Evolutionary conservation across 2,113 vertebrate species (phyloP).

Genomic region (Ovis aries): ARS-UI_Ramb_v3.0 NC_056056.1:78909001-78909500

Average conservation of each 20-base stretch:
- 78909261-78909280: constrained; percentile 76
- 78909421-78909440: constrained; percentile 64
- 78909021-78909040: not conserved
- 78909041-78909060: constrained; percentile 3
- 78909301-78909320: constrained; percentile 74
- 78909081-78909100: constrained; percentile 27
- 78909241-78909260: constrained; percentile 56
- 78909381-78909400: constrained; percentile 68
- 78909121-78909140: constrained; percentile 10
- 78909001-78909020: not conserved
- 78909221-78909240: constrained; percentile 59
- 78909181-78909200: constrained; percentile 68
- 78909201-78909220: constrained; percentile 68
- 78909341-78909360: constrained; percentile 64
- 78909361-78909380: constrained; percentile 69
- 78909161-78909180: constrained; percentile 45
- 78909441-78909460: constrained; percentile 66
- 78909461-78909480: constrained; percentile 70
- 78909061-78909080: not conserved
- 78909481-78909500: constrained; percentile 63
- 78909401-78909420: constrained; percentile 73
- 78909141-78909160: constrained; percentile 26
- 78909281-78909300: constrained; percentile 76
- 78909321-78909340: constrained; percentile 66
- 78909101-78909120: not conserved